Evolutionary conservation across 2,113 vertebrate genomes (phyloP).

Genomic region (Hypanus sabinus): DNA sequence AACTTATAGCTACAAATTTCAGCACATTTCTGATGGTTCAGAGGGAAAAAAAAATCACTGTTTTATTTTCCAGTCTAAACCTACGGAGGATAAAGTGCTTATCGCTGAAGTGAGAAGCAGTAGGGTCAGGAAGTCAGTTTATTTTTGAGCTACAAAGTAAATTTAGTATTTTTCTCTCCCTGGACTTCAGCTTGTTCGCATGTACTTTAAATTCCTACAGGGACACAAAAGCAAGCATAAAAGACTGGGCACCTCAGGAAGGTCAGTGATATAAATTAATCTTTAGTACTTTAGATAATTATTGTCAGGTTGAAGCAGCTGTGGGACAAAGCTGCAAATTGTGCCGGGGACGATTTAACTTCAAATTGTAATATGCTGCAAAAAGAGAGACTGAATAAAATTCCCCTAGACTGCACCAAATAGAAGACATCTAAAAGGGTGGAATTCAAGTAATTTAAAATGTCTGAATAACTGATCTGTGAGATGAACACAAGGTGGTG

Average conservation of each 20-base stretch:
- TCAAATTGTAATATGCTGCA: not conserved
- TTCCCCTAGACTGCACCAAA: not conserved
- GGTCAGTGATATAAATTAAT: not conserved
- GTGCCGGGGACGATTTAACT: not conserved
- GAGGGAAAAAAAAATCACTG: no score
- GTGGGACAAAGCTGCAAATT: not conserved
- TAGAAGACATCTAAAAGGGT: not conserved
- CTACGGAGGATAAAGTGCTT: not conserved
- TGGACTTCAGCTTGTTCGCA: not conserved
- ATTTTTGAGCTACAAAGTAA: not conserved
- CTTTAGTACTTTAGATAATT: not conserved
- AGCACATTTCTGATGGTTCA: not conserved
- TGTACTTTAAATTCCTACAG: not conserved
- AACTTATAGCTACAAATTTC: not conserved
- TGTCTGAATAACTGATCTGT: conserved; percentile 8
- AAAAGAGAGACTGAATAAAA: not conserved
- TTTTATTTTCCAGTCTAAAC: no score
- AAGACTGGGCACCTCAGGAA: not conserved
- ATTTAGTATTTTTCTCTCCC: not conserved
- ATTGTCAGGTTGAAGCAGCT: not conserved
- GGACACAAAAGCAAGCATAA: not conserved
- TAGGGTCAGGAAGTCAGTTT: not conserved
- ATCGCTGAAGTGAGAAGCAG: not conserved
- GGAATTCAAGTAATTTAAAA: conserved; percentile 2
- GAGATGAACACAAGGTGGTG: conserved; percentile 28